phyloP scores from a whole-genome alignment of 1,140 invertebrate genomes.

The Littorina saxatilis region DNA sequence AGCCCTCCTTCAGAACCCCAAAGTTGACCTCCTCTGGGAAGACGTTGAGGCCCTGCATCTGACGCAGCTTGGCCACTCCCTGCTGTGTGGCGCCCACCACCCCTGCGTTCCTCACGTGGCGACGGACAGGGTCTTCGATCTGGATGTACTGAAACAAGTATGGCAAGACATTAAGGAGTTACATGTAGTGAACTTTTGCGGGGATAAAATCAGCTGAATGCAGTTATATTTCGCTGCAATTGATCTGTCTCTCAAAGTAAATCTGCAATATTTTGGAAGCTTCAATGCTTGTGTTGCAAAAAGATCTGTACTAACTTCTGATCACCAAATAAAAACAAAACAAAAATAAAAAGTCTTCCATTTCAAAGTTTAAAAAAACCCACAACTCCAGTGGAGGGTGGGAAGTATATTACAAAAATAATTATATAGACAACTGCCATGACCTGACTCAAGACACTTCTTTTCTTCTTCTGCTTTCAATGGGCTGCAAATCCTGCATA shows the following conservation, averaged over 20 bases:
- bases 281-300: no score
- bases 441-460: no score
- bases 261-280: background rate
- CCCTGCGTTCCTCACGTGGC: slow-evolving; percentile 68
- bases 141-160: slow-evolving; percentile 57
- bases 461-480: no score
- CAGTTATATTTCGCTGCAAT: background rate
- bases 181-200: no score
- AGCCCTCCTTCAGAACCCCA: slow-evolving; percentile 72
- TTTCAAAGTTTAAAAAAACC: no score
- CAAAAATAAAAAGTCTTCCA: no score
- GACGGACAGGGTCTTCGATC: slow-evolving; percentile 72
- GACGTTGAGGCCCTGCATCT: slow-evolving; percentile 69
- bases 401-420: no score
- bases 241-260: background rate
- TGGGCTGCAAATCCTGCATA: no score
- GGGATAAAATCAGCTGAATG: background rate
- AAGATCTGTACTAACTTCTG: no score
- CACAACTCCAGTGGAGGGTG: no score
- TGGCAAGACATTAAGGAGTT: background rate
- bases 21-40: slow-evolving; percentile 73
- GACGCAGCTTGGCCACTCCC: slow-evolving; percentile 55
- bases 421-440: no score
- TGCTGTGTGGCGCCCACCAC: slow-evolving; percentile 64
- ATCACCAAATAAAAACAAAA: no score